These are phyloP conservation scores for Ceratothoa steindachneri DNA, from an alignment of 2,888 invertebrate genomes.

Conservation along the genomic window DNA sequence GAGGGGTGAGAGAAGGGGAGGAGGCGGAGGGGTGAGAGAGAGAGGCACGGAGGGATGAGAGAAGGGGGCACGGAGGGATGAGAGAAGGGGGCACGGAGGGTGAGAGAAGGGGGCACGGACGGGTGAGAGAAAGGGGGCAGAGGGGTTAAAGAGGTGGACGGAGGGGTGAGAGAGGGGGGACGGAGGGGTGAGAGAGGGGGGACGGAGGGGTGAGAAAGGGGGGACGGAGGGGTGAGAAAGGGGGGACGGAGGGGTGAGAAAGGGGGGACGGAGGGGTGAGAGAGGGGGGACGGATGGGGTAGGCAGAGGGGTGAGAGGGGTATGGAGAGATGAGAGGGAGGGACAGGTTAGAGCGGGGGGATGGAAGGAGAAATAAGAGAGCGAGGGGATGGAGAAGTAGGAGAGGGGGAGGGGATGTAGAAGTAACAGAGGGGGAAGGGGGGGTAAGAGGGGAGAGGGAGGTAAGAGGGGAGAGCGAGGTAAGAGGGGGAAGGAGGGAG, in stretches of 20 bases:
- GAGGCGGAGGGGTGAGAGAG: constrained; percentile 8
- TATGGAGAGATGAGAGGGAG: background rate
- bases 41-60: background rate
- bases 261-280: background rate
- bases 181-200: background rate
- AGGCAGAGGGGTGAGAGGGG: too few species aligned
- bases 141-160: background rate
- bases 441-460: background rate
- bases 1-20: constrained; percentile 15
- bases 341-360: background rate
- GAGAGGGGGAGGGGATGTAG: background rate
- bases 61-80: background rate
- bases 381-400: background rate
- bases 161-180: background rate
- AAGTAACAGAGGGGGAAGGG: background rate
- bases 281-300: too few species aligned
- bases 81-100: background rate
- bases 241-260: background rate
- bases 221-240: background rate
- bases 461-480: background rate
- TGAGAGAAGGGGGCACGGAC: background rate
- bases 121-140: background rate
- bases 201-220: background rate
- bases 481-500: background rate
- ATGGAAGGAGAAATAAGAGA: background rate